Percentiles rank a stretch among this genome's conserved stretches.
phyloP scores from a whole-genome alignment of 2,888 invertebrate species.

The Thereva nobilitata region DNA sequence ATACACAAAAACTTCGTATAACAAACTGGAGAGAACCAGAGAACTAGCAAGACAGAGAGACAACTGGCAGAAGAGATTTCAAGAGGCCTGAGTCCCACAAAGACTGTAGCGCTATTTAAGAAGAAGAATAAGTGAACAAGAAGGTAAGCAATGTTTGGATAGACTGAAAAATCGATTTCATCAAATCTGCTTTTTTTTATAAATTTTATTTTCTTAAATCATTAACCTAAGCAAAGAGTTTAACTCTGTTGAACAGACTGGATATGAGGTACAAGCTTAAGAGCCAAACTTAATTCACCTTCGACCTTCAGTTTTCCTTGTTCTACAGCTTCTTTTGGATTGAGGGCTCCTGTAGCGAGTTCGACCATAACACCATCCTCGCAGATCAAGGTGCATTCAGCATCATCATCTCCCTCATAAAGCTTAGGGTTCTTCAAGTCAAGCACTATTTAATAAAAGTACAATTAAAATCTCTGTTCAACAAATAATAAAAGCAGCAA shows the following conservation, averaged over 20 bases:
- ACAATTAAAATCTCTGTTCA: not conserved
- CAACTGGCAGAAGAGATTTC: too few relatives aligned
- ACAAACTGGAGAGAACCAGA: too few relatives aligned
- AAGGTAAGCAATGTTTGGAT: too few relatives aligned
- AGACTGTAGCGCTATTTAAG: too few relatives aligned
- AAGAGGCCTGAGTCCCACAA: too few relatives aligned
- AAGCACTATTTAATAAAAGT: conserved; percentile 32
- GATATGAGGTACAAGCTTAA: conserved; percentile 39
- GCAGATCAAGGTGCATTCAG: conserved; percentile 40
- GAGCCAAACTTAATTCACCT: conserved; percentile 39
- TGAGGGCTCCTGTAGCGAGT: conserved; percentile 36
- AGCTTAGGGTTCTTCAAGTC: conserved; percentile 42
- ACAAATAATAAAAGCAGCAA: not conserved
- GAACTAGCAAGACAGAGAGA: too few relatives aligned
- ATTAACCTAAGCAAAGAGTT: too few relatives aligned
- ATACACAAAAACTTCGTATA: too few relatives aligned
- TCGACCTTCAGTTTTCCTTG: conserved; percentile 43
- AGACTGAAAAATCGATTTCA: too few relatives aligned
- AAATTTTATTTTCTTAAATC: too few relatives aligned
- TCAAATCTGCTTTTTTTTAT: too few relatives aligned
- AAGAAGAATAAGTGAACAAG: too few relatives aligned
- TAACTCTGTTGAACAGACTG: conserved; percentile 18
- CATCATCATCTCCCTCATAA: conserved; percentile 35
- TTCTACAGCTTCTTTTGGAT: conserved; percentile 39
- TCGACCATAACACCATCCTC: conserved; percentile 39